Conservation (phyloP, 2,797 vertebrate genomes). For the Podarcis lilfordi region DNA sequence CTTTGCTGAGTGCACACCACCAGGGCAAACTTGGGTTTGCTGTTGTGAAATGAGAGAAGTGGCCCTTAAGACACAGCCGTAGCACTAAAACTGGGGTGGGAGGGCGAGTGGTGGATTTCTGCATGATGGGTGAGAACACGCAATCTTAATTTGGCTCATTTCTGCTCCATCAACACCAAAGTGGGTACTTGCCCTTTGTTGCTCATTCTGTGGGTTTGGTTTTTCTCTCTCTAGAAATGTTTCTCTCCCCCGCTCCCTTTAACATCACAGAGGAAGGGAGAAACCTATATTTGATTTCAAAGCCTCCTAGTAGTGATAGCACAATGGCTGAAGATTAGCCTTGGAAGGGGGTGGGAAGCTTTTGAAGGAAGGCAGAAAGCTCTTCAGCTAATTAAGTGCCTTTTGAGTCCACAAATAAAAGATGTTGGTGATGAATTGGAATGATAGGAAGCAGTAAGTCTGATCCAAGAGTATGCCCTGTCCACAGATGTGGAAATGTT, state of each 20-base stretch:
- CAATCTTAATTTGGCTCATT: background rate
- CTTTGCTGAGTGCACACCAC: background rate
- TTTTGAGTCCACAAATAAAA: constrained; percentile 77
- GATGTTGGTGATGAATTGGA: constrained; percentile 72
- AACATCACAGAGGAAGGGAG: constrained; percentile 35
- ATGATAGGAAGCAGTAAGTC: constrained; percentile 51
- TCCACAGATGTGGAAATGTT: constrained; percentile 50
- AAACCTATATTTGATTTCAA: constrained; percentile 70
- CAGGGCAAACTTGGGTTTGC: background rate
- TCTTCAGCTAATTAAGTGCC: constrained; percentile 76
- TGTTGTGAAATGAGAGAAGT: too few relatives aligned
- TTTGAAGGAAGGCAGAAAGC: constrained; percentile 74
- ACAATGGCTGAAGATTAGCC: constrained; percentile 59
- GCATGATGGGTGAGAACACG: background rate
- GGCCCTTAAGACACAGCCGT: background rate
- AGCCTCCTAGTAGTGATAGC: constrained; percentile 64
- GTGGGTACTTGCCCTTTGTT: background rate
- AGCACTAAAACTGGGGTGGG: background rate
- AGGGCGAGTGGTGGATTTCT: background rate
- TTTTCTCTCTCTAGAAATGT: constrained; percentile 1
- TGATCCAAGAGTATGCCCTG: constrained; percentile 58
- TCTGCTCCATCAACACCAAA: background rate
- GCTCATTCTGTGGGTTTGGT: background rate
- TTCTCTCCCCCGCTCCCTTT: background rate
- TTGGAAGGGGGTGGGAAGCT: constrained; percentile 67